Base-by-base conservation (phyloP, 2,888 invertebrate genomes). In the Apomyelois bistriatella region DNA sequence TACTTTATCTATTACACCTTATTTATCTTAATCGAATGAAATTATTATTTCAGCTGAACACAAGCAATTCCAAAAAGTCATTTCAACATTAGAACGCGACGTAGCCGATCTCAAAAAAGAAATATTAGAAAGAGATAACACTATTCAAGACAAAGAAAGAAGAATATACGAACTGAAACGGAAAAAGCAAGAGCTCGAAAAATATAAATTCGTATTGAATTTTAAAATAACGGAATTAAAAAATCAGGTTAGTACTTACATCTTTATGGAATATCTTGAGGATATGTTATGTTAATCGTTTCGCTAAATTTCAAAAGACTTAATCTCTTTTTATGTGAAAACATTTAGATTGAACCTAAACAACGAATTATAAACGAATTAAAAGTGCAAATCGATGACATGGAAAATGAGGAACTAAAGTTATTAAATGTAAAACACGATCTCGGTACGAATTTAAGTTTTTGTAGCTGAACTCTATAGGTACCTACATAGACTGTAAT, bases 221-320 rank as follows among this genome's bases (percentile, higher is more conserved):
- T 96, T 97, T 74, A 97, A 97, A 81, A 97, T 98, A 55, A 94
- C 94, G 30, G 97, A 98, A 70, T 79, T 98, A 16, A 95, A 96
- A 76, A 94, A 94, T 70, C 94, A 95, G 82, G 91, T 89, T 54
- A 62, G 78, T 69, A 32, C 1, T n/a, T n/a, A 22, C 5, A 5
- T 22, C 22, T 22, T 22, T 22, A 5, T 3, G 5, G 32, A 32
- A 4, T 32, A 32, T 6, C 7, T 22, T 22, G 22, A 3, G 22
- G 7, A 32, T 6, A 32, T 32, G 22, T 28, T 28, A 28, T 28
- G 3, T 28, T 28, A 7, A 28, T 28, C 28, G 3, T 28, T 28
- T 7, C 7, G 28, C 7, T 7, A 9, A 32, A 32, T 32, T 32
- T 10, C 32, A 3, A 32, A 16, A 28, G 12, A 35, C 10, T 15